A percentile compares a stretch with the other conserved stretches of the same genome.
Evolutionary conservation across 1,140 invertebrate genomes (phyloP).

Genomic region (Pseudomyrmex concolor): DNA sequence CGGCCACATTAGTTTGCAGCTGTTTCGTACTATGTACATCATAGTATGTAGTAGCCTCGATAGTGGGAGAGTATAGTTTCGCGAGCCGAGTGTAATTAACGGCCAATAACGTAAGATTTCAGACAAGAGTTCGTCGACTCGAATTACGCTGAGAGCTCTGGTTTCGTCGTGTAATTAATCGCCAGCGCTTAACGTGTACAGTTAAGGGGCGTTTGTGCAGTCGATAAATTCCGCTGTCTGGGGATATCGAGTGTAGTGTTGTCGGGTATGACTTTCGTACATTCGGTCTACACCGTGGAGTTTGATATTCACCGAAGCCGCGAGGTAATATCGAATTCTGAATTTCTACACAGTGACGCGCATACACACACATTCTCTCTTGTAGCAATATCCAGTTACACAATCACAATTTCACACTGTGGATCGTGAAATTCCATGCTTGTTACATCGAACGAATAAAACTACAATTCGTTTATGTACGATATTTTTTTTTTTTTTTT

Average conservation of each 20-base stretch:
- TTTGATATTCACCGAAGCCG: no score
- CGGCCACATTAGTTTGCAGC: neutral
- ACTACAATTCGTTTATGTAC: no score
- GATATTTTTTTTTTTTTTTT: no score
- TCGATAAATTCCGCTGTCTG: neutral
- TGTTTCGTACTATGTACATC: neutral
- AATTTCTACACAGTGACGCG: no score
- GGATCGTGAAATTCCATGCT: no score
- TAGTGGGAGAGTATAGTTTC: neutral
- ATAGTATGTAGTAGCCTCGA: neutral
- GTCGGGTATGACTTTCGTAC: neutral
- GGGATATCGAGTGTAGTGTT: neutral
- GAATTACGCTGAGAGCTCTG: conserved; percentile 17
- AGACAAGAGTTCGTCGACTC: conserved; percentile 20
- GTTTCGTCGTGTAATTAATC: conserved; percentile 43
- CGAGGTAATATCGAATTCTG: no score
- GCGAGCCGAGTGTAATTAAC: conserved; percentile 6
- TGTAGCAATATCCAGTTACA: no score
- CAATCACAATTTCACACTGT: no score
- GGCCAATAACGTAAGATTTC: conserved; percentile 41
- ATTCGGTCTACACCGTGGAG: no score
- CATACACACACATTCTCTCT: no score
- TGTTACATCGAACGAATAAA: no score
- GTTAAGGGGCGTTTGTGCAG: neutral
- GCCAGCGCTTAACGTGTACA: neutral